Base-by-base conservation (phyloP, 2,113 vertebrate species). In the Ia io region DNA sequence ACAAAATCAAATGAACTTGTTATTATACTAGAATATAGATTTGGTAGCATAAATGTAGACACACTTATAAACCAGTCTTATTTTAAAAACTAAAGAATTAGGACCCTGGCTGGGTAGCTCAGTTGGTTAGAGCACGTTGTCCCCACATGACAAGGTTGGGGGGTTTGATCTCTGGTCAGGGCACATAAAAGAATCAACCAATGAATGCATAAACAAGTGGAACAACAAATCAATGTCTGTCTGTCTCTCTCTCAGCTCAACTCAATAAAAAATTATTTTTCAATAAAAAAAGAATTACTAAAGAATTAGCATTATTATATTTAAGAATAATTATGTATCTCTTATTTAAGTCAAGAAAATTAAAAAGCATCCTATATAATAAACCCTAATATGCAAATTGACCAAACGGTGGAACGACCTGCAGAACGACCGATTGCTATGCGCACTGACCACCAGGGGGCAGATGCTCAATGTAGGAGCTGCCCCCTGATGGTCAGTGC, bases 1-100 rank as follows among this genome's bases (percentile, higher is more conserved):
- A 88, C 30, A 93, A 94, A 91, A 73, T 65, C 9, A 91, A 56
- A 74, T 67, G 69, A 85, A 65, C 25, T 71, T 90, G 37, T 35
- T 78, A 88, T 70, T 73, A 42, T 18, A 51, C 14, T 16, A 51
- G 14, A 17, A 63, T 17, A 74, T 20, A 77, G 18, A 86, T 32
- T 0, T 13, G 2, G 40, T 4, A 90, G 56, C 90, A 88, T 59
- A 32, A 92, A 73, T 28, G 2, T 42, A 53, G 40, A 69, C 16
- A 65, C 1, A 17, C 11, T 88, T 59, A 91, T 70, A 78, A 94
- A 53, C 6, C 25, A 59, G 44, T 40, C 2, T 78, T 69, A 56
- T n/a, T 59, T 77, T 25, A 93, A 91, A 94, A 59, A 10, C n/a
- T 95, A 37, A 73, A 88, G 23, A 76, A 35, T 79, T 47, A 84